Evolutionary conservation across 1,140 invertebrate genomes (phyloP), one percentile per base, ranked within the genome.

Genomic region (Drosophila athabasca): DNA sequence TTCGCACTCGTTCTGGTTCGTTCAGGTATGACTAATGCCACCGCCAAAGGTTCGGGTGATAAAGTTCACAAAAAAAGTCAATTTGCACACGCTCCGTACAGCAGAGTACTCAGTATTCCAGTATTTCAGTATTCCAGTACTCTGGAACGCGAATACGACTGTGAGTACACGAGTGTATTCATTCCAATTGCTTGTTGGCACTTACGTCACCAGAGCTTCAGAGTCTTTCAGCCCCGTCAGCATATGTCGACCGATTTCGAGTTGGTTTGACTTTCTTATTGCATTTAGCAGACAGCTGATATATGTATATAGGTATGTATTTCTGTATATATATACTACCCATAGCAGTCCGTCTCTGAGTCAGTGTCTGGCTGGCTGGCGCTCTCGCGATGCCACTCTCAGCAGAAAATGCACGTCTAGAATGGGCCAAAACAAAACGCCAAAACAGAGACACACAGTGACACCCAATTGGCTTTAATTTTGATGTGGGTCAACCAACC

Each of bases 341-440:
- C 24, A 26, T 7, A 31, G 31, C 9, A 31, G 46, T 60, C 22
- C 53, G 54, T 66, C 58, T 66, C 53, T 70, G 51, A 52, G 45
- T 71, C 60, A 70, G 65, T 61, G 55, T 44, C 62, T 44, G 73
- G 15, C 59, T 85, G 81, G 77, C 73, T 53, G 55, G 62, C 59
- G 65, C 55, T 66, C 55, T 66, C 62, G 53, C 29, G 82, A 85
- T 85, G 71, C 74, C 78, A 78, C 17, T 58, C 76, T 81, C 60
- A 49, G 54, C 45, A 6, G 17, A 79, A 85, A 82, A 54, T 82
- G 82, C 83, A 85, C 82, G 82, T 85, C 72, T 78, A 31, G 61
- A 17, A 39, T 2, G 35, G 35, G 35, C 35, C 35, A 13, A 39
- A 39, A 39, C 35, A 81, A 29, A 77, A 69, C 77, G 58, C 72